Evolutionary conservation across 2,797 vertebrate species (phyloP), one percentile per base, ranked within the genome.

Genomic region (Acestrorhynchus altus): DNA sequence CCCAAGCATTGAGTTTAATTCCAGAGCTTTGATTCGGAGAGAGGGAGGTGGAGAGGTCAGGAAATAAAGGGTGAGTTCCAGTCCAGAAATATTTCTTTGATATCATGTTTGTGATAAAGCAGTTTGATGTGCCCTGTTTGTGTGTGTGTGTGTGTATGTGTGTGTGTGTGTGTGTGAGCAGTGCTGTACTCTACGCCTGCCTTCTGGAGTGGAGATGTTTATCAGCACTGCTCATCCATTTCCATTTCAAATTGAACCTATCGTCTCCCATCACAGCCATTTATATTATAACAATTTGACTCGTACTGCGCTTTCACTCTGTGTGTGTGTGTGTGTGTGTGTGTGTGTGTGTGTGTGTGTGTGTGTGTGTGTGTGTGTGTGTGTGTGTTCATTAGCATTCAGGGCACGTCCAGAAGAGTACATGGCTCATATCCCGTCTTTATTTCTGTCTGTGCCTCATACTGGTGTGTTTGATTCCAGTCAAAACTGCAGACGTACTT

Each of bases 271-370:
- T 90, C 88, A 85, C 78, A 85, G 90, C 87, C 73, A 89, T 77
- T 82, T 81, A 77, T 88, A 84, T 89, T 92, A 89, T 85, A 83
- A 89, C 88, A 81, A 87, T 89, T 89, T 89, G 60, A 86, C 88
- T 91, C 47, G 67, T 68, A 60, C 20, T 26, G 28, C 40, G 75
- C 35, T 42, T 80, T 72, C 40, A 31, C 12, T n/a, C 47, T 60
- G 61, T n/a, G n/a, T n/a, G n/a, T n/a, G n/a, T n/a, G n/a, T n/a
- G n/a, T n/a, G n/a, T n/a, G n/a, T n/a, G n/a, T n/a, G n/a, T n/a
- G n/a, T n/a, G n/a, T n/a, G n/a, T n/a, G n/a, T n/a, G n/a, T n/a
- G n/a, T n/a, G n/a, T n/a, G n/a, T n/a, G n/a, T n/a, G n/a, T n/a
- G n/a, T n/a, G n/a, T n/a, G n/a, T 28, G 71, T 69, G 51, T 56